A percentile compares a stretch with the other conserved stretches of the same genome.
Evolutionary conservation across 2,888 invertebrate species (phyloP).

Genomic region (Sarcophaga caerulescens): DNA sequence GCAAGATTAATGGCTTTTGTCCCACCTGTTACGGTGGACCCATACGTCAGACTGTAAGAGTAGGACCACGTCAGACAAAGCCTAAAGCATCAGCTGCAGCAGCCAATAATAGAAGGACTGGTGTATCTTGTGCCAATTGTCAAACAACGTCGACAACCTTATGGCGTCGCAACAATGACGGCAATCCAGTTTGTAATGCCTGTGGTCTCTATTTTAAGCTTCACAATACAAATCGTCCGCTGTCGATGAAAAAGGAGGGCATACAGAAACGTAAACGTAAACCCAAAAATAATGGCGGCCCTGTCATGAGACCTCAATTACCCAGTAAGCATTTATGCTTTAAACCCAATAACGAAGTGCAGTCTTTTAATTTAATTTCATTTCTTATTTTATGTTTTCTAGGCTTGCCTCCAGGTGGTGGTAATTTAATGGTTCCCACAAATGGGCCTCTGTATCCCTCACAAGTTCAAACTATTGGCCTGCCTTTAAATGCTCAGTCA

Average conservation of each 20-base stretch:
- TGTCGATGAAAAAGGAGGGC: slow-evolving; percentile 99
- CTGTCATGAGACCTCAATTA: slow-evolving; percentile 74
- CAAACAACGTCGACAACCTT: slow-evolving; percentile 87
- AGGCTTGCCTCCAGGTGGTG: slow-evolving; percentile 74
- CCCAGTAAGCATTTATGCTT: slow-evolving; percentile 75
- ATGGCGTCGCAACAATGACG: slow-evolving; percentile 93
- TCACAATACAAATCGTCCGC: slow-evolving; percentile 89
- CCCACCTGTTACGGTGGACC: slow-evolving; percentile 71
- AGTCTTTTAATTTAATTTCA: slow-evolving; percentile 4
- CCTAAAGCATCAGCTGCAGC: slow-evolving; percentile 77
- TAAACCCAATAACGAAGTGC: background rate
- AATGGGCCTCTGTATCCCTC: slow-evolving; percentile 78
- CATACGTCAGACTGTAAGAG: slow-evolving; percentile 70
- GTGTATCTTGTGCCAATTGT: slow-evolving; percentile 84
- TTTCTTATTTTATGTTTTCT: slow-evolving; percentile 41
- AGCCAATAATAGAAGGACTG: slow-evolving; percentile 78
- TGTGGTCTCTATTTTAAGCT: slow-evolving; percentile 83
- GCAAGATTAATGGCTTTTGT: slow-evolving; percentile 75
- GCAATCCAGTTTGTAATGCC: slow-evolving; percentile 93
- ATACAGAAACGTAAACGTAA: slow-evolving; percentile 98
- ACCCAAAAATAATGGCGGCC: slow-evolving; percentile 84
- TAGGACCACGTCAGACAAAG: slow-evolving; percentile 77
- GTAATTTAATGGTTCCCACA: slow-evolving; percentile 73
- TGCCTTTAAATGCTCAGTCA: slow-evolving; percentile 68
- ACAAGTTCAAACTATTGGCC: slow-evolving; percentile 74